Conservation (phyloP, 2,113 vertebrate species). For the Tetrao urogallus region DNA sequence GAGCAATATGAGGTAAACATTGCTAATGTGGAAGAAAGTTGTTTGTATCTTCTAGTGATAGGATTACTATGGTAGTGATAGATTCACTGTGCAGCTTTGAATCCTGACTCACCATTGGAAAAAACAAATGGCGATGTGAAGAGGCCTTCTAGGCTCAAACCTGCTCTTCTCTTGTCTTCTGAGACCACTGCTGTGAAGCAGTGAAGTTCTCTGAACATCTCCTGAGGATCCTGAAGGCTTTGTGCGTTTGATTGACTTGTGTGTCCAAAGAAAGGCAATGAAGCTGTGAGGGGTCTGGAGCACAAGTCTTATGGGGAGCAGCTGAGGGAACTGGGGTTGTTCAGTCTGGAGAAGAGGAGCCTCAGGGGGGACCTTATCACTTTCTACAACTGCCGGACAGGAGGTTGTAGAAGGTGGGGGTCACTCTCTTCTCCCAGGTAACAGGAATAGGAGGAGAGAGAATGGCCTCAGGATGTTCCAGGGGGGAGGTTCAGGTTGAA, state of each 20-base stretch:
- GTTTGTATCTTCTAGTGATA: constrained; percentile 10
- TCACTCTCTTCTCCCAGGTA: no score
- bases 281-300: no score
- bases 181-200: background rate
- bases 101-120: constrained; percentile 15
- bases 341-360: no score
- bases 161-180: background rate
- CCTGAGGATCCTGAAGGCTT: background rate
- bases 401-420: no score
- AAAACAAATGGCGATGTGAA: background rate
- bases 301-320: no score
- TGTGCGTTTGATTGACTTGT: background rate
- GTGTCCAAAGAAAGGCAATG: no score
- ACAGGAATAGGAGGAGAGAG: no score
- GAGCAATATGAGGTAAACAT: constrained; percentile 66
- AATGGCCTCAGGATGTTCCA: no score
- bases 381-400: no score
- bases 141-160: background rate
- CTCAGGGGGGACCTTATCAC: no score
- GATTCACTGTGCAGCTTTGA: constrained; percentile 40
- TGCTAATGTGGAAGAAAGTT: constrained; percentile 68
- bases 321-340: no score
- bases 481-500: no score
- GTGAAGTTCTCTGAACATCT: background rate
- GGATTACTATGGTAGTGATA: constrained; percentile 61